Conservation (phyloP, 2,797 vertebrate genomes). For the Eulemur mongoz region DNA sequence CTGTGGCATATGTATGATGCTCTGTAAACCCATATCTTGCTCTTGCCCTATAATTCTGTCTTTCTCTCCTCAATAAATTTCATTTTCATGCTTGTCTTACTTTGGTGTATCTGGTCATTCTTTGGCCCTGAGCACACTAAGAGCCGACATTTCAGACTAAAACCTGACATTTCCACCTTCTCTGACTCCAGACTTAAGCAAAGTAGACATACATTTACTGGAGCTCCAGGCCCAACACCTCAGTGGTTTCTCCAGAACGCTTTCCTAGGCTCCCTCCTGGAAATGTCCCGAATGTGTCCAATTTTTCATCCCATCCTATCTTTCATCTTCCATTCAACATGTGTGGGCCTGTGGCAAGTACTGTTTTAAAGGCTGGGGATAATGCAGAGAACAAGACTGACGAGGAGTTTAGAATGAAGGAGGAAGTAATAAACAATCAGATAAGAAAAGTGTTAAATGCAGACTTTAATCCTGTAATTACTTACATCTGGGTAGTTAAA, state of each 20-base stretch:
- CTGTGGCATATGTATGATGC: too few relatives aligned
- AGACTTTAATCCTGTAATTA: not conserved
- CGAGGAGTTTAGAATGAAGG: not conserved
- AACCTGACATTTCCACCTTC: not conserved
- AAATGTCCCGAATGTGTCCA: not conserved
- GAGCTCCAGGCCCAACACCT: not conserved
- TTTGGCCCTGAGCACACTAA: too few relatives aligned
- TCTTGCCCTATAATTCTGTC: too few relatives aligned
- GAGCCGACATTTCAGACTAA: too few relatives aligned
- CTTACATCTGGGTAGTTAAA: not conserved
- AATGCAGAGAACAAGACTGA: not conserved
- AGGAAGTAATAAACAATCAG: not conserved
- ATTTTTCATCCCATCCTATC: not conserved
- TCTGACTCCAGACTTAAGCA: not conserved
- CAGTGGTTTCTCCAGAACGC: not conserved
- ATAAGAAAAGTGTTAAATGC: not conserved
- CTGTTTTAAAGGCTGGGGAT: not conserved
- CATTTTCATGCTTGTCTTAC: too few relatives aligned
- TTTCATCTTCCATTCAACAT: not conserved
- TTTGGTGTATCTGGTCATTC: too few relatives aligned
- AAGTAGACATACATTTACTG: not conserved
- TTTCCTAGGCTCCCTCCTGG: not conserved
- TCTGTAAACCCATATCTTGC: too few relatives aligned
- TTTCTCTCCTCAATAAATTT: too few relatives aligned
- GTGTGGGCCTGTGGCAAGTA: not conserved